Conservation (phyloP, 2,888 invertebrate species). For the Dugesia japonica region DNA sequence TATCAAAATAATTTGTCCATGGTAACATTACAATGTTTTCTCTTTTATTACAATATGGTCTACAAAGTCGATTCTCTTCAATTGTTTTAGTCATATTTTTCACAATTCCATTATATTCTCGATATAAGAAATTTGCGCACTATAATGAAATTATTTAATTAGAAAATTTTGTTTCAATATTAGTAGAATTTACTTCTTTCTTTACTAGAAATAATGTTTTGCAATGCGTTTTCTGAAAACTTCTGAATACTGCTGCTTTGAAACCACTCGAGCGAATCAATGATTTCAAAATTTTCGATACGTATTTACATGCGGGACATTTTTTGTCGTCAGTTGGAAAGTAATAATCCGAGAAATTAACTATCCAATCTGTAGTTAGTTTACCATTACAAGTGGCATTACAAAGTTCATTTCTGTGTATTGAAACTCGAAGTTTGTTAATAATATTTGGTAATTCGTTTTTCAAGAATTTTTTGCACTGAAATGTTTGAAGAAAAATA, state of each 20-base stretch:
- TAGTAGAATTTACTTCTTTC: neutral
- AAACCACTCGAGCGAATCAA: neutral
- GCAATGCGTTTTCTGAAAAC: neutral
- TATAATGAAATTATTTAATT: neutral
- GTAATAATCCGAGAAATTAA: neutral
- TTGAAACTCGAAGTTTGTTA: neutral
- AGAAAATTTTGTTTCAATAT: neutral
- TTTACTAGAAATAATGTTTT: neutral
- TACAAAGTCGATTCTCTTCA: neutral
- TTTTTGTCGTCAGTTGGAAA: neutral
- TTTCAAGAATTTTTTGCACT: conserved; percentile 1
- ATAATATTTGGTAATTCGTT: neutral
- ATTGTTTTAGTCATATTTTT: neutral
- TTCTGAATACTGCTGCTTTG: neutral
- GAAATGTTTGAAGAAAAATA: no score
- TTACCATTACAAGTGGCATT: neutral
- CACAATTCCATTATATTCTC: neutral
- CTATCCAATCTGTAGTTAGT: neutral
- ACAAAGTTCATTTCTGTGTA: neutral
- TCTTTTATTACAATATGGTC: neutral
- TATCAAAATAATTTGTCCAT: neutral
- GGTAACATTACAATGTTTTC: neutral
- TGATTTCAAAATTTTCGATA: neutral
- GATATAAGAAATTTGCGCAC: neutral
- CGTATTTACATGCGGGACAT: neutral